These are phyloP conservation scores for Laterallus jamaicensis DNA, from an alignment of 2,113 vertebrate species.

Conservation along the genomic window DNA sequence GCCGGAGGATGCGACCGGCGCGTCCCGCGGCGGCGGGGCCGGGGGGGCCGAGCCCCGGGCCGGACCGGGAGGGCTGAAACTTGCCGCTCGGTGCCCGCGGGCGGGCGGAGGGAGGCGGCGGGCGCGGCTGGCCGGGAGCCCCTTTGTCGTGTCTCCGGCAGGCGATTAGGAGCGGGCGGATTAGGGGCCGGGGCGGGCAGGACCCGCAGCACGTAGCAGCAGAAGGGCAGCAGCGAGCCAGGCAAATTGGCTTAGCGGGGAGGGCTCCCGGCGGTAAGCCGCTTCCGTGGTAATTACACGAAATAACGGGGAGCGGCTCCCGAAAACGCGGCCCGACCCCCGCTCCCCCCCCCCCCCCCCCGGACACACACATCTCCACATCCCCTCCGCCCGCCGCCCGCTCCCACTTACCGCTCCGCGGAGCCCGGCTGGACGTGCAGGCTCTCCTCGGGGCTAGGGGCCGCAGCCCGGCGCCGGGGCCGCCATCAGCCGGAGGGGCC, in stretches of 20 bases:
- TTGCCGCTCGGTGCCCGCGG: neutral
- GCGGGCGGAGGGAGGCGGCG: neutral
- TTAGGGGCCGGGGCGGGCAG: constrained; percentile 75
- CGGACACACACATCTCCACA: too few species aligned
- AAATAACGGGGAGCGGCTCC: too few species aligned
- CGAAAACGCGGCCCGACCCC: too few species aligned
- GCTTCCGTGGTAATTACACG: too few species aligned
- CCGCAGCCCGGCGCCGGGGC: too few species aligned
- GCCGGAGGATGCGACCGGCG: neutral
- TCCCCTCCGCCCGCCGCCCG: too few species aligned
- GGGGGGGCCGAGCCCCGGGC: neutral
- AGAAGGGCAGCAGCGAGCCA: constrained; percentile 71
- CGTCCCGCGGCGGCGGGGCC: neutral
- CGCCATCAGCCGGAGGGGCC: too few species aligned
- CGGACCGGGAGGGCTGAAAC: neutral
- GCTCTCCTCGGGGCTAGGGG: too few species aligned
- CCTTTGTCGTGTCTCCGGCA: neutral
- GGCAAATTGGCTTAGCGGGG: constrained; percentile 76
- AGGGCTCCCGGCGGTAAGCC: too few species aligned
- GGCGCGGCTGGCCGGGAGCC: neutral
- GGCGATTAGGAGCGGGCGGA: constrained; percentile 71
- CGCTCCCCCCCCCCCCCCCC: too few species aligned
- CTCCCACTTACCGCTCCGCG: too few species aligned
- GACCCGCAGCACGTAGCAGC: constrained; percentile 65
- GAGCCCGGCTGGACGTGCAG: too few species aligned